These are phyloP conservation scores for Malacoctenus gilli DNA, from an alignment of 2,797 vertebrate species.

Conservation along the genomic window DNA sequence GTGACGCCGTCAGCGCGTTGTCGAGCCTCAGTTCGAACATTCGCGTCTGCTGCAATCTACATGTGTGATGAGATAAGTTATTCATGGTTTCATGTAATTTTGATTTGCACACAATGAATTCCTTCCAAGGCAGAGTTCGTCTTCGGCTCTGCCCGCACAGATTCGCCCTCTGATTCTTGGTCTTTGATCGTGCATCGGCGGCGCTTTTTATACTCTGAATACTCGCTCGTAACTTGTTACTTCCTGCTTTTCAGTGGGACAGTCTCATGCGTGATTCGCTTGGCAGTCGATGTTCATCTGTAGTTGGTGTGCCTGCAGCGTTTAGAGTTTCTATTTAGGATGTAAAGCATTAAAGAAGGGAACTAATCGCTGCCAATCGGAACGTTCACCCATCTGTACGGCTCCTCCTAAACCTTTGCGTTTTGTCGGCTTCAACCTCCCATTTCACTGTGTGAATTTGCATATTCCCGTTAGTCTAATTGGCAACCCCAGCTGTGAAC, in stretches of 20 bases:
- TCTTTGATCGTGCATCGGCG: background rate
- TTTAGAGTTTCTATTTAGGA: constrained; percentile 14
- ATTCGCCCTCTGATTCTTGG: too few species aligned
- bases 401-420: constrained; percentile 4
- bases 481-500: constrained; percentile 6
- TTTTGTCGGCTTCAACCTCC: constrained; percentile 6
- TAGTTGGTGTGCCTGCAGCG: background rate
- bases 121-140: too few species aligned
- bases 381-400: too few species aligned
- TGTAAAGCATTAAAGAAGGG: constrained; percentile 10
- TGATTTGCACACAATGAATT: too few species aligned
- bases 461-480: constrained; percentile 15
- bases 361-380: background rate
- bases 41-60: constrained; percentile 18
- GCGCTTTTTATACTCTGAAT: constrained; percentile 2
- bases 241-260: constrained; percentile 21
- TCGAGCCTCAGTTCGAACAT: constrained; percentile 9
- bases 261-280: too few species aligned
- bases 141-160: too few species aligned
- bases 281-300: too few species aligned
- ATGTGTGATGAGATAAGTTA: constrained; percentile 8
- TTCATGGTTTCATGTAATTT: constrained; percentile 40
- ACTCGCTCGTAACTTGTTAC: background rate
- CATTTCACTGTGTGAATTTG: constrained; percentile 5
- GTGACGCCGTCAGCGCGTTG: constrained; percentile 11